Conservation (phyloP, 2,113 vertebrate genomes). For the Microtus richardsoni region DNA sequence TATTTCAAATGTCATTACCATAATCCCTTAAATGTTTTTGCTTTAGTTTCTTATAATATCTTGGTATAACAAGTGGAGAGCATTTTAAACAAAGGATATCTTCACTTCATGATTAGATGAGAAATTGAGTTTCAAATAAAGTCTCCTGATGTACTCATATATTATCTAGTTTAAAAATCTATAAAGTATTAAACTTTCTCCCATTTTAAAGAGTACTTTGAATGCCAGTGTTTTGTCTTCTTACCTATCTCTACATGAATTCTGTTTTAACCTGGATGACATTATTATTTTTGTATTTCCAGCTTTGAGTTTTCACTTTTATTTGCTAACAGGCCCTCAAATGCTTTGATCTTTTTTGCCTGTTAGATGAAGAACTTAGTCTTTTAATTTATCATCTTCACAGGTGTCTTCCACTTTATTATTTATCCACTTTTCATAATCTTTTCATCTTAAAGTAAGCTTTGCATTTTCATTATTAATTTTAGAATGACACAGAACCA, state of each 20-base stretch:
- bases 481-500: slow-evolving; percentile 30
- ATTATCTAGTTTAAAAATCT: slow-evolving; percentile 56
- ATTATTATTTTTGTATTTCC: slow-evolving; percentile 64
- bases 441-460: slow-evolving; percentile 28
- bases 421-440: slow-evolving; percentile 48
- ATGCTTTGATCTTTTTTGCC: not conserved
- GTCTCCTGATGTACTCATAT: slow-evolving; percentile 32
- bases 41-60: slow-evolving; percentile 69
- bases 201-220: slow-evolving; percentile 58
- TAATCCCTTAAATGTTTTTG: slow-evolving; percentile 77
- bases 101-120: slow-evolving; percentile 64
- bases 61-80: slow-evolving; percentile 56
- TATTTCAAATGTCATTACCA: slow-evolving; percentile 75
- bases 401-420: slow-evolving; percentile 43
- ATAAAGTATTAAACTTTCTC: slow-evolving; percentile 54
- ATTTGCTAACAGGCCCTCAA: slow-evolving; percentile 55
- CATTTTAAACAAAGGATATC: slow-evolving; percentile 72
- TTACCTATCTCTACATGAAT: slow-evolving; percentile 54
- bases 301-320: slow-evolving; percentile 60
- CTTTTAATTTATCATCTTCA: slow-evolving; percentile 48
- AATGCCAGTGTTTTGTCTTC: slow-evolving; percentile 53
- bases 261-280: slow-evolving; percentile 34
- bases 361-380: slow-evolving; percentile 15
- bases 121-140: slow-evolving; percentile 68
- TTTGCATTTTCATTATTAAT: not conserved